Conservation (phyloP, 2,797 vertebrate genomes). For the Anguilla anguilla region DNA sequence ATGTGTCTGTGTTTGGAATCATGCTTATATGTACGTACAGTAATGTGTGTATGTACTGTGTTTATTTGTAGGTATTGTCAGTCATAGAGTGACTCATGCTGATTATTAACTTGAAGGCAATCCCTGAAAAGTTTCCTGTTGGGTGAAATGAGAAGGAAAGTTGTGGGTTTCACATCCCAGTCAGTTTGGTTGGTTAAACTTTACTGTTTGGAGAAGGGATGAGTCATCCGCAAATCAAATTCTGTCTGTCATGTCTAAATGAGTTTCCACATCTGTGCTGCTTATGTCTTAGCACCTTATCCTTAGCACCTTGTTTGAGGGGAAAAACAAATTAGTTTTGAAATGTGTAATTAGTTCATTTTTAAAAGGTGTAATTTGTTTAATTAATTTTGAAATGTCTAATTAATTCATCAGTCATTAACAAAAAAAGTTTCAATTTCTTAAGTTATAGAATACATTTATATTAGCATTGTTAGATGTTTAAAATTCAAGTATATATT, state of each 20-base stretch:
- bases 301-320: not conserved
- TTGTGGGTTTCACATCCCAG: not conserved
- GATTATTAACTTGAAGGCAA: not conserved
- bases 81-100: not conserved
- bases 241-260: not conserved
- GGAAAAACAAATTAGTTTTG: not conserved
- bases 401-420: no score
- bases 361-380: no score
- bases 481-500: no score
- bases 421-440: no score
- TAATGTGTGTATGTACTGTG: not conserved
- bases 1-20: not conserved
- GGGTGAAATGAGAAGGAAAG: not conserved
- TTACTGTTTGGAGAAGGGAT: not conserved
- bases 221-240: constrained; percentile 7
- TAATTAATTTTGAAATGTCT: no score
- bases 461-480: no score
- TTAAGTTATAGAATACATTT: no score
- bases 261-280: not conserved
- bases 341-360: no score
- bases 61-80: not conserved
- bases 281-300: not conserved
- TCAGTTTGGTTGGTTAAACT: not conserved
- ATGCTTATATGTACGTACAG: not conserved
- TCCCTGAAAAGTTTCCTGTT: not conserved